These are phyloP conservation scores for Plectus sambesii DNA, from an alignment of 1,140 invertebrate species.

Conservation along the genomic window DNA sequence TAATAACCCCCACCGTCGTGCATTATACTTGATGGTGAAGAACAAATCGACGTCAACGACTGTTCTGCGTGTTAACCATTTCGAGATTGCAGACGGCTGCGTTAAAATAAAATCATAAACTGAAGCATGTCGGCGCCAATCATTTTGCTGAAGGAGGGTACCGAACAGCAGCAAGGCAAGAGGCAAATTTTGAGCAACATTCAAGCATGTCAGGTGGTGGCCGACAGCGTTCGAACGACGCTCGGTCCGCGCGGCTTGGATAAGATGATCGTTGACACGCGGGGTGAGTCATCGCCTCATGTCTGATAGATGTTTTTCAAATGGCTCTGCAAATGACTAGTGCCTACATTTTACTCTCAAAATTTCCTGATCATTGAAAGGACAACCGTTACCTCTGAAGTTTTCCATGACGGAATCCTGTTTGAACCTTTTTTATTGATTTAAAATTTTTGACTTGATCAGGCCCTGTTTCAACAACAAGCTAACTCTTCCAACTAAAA, in stretches of 20 bases:
- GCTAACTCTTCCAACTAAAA: not conserved
- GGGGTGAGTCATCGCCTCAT: too few relatives aligned
- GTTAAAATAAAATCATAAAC: constrained; percentile 14
- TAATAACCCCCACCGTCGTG: not conserved
- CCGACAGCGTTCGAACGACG: constrained; percentile 88
- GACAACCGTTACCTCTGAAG: too few relatives aligned
- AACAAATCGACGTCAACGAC: not conserved
- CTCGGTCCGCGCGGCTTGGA: constrained; percentile 97
- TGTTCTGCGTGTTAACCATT: constrained; percentile 2
- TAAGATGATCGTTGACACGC: constrained; percentile 84
- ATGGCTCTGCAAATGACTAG: too few relatives aligned
- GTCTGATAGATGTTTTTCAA: too few relatives aligned
- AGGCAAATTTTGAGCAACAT: constrained; percentile 94
- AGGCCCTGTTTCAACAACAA: constrained; percentile 38
- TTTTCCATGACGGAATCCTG: too few relatives aligned
- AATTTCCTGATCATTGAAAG: too few relatives aligned
- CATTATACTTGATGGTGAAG: too few relatives aligned
- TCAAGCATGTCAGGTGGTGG: constrained; percentile 92
- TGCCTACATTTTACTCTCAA: too few relatives aligned
- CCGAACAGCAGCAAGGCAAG: constrained; percentile 87
- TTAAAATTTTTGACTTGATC: constrained; percentile 45
- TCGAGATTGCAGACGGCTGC: constrained; percentile 14
- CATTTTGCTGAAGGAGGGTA: constrained; percentile 91
- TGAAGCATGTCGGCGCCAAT: constrained; percentile 59
- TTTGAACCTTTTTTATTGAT: constrained; percentile 49